Conservation (phyloP, 2,888 invertebrate genomes). For the Frankliniella intonsa region DNA sequence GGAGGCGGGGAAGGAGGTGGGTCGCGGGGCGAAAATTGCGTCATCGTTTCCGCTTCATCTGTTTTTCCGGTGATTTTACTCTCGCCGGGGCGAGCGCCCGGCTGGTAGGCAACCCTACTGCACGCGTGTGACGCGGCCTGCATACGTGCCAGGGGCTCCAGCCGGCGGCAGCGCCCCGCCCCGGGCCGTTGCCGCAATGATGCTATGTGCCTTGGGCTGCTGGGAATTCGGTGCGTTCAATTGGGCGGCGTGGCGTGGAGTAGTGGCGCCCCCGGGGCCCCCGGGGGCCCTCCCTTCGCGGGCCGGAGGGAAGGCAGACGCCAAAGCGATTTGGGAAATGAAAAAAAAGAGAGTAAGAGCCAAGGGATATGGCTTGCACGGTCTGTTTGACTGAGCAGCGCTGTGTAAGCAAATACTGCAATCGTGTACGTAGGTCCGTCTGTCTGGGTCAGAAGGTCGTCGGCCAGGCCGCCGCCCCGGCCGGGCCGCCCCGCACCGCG, state of each 20-base stretch:
- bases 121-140: no score
- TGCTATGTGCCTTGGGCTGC: background rate
- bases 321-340: background rate
- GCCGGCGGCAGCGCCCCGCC: background rate
- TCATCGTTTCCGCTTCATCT: no score
- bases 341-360: background rate
- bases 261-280: background rate
- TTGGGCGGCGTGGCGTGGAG: background rate
- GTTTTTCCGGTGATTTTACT: no score
- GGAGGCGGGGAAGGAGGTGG: no score
- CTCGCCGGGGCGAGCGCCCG: no score
- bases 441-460: background rate
- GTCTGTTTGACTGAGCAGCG: background rate
- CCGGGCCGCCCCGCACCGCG: background rate
- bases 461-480: background rate
- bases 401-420: background rate
- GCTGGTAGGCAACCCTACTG: no score
- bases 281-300: background rate
- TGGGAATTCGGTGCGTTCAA: background rate
- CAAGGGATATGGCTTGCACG: background rate
- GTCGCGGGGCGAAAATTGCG: no score
- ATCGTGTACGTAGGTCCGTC: background rate
- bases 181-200: background rate
- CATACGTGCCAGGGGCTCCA: no score
- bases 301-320: background rate